These are phyloP conservation scores for Bombus haemorrhoidalis DNA, from an alignment of 1,140 invertebrate genomes.

Conservation along the genomic window DNA sequence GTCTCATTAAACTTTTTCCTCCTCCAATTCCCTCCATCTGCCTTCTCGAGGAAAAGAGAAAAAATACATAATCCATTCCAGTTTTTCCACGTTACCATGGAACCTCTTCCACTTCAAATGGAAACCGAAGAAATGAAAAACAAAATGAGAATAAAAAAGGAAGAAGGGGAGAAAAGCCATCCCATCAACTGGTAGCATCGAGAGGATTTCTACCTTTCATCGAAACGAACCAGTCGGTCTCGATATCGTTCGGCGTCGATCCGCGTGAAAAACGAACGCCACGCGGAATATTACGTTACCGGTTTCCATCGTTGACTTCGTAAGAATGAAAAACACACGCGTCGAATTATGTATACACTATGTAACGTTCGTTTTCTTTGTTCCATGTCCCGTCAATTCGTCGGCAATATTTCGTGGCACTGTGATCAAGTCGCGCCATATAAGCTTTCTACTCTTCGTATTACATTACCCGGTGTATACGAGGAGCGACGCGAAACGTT, in stretches of 20 bases:
- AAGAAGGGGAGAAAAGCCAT: background rate
- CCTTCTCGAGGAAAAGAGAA: background rate
- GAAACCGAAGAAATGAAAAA: background rate
- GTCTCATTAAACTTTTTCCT: background rate
- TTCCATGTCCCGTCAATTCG: background rate
- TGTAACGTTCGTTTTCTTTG: constrained; percentile 13
- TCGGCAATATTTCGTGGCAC: constrained; percentile 4
- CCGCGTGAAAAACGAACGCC: constrained; percentile 18
- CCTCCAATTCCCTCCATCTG: background rate
- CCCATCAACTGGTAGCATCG: too few species aligned
- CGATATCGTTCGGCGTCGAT: constrained; percentile 5
- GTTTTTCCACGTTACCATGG: background rate
- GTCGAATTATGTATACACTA: constrained; percentile 31
- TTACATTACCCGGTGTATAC: constrained; percentile 38
- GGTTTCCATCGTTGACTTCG: background rate
- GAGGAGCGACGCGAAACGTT: constrained; percentile 27
- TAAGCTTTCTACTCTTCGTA: constrained; percentile 20
- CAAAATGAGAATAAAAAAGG: background rate
- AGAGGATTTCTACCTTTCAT: background rate
- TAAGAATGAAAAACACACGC: constrained; percentile 8
- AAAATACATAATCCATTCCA: background rate
- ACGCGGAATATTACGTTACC: constrained; percentile 47
- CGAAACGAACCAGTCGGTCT: background rate
- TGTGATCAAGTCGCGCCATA: constrained; percentile 27
- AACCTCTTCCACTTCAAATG: background rate